A percentile compares a stretch with the other conserved stretches of the same genome.
Evolutionary conservation across 2,113 vertebrate species (phyloP).

Genomic region (Odontophorus gujanensis): DNA sequence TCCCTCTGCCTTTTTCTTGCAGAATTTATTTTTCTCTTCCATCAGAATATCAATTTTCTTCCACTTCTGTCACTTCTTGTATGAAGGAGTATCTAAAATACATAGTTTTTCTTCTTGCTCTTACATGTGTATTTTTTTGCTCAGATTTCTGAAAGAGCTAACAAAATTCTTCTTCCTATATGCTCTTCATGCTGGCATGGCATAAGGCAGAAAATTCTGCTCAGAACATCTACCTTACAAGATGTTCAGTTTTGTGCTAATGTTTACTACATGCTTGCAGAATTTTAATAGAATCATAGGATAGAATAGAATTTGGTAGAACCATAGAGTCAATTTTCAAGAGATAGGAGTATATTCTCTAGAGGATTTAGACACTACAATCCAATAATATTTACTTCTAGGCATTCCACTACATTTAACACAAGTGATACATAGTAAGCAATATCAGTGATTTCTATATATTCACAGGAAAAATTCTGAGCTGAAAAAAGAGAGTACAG

Average conservation of each 20-base stretch:
- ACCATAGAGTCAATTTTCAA: background rate
- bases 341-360: background rate
- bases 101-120: background rate
- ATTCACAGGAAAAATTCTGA: background rate
- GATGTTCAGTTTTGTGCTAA: background rate
- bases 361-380: background rate
- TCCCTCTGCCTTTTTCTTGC: background rate
- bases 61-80: background rate
- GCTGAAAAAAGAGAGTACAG: background rate
- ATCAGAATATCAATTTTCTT: background rate
- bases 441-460: background rate
- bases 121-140: background rate
- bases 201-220: background rate
- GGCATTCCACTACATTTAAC: background rate
- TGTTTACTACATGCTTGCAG: background rate
- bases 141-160: background rate
- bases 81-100: background rate
- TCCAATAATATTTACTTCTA: background rate
- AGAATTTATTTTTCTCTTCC: background rate
- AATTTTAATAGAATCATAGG: no score
- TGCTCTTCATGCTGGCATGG: background rate
- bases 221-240: background rate
- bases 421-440: background rate
- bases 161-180: background rate
- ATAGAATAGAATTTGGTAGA: no score